Conservation (phyloP, 2,113 vertebrate genomes). For the Paracanthobrama guichenoti region DNA sequence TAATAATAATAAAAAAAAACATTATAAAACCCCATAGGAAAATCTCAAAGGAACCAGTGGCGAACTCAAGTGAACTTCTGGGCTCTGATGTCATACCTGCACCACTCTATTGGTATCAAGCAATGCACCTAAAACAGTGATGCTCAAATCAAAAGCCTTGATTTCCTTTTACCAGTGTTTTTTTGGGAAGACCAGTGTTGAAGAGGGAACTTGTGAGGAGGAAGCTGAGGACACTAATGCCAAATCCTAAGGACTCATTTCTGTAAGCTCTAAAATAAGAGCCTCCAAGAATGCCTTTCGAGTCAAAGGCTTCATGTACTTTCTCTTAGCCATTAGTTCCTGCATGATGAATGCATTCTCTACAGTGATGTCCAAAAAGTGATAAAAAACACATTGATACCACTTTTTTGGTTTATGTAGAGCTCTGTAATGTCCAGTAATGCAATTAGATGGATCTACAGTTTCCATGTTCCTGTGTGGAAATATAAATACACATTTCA, state of each 20-base stretch:
- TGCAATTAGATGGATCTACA: not conserved
- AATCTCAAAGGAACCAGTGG: too few species aligned
- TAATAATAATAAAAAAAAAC: too few species aligned
- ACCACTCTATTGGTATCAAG: too few species aligned
- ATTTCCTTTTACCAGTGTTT: too few species aligned
- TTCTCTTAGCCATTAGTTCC: not conserved
- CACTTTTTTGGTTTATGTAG: constrained; percentile 21
- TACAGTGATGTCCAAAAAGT: constrained; percentile 34
- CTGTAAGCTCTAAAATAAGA: not conserved
- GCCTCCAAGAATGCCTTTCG: not conserved
- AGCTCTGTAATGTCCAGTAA: not conserved
- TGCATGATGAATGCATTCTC: constrained; percentile 34
- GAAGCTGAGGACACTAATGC: not conserved
- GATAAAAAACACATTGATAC: constrained; percentile 31
- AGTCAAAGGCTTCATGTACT: not conserved
- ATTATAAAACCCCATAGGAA: too few species aligned
- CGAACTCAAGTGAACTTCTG: too few species aligned
- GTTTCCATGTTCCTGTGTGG: not conserved
- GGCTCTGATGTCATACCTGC: too few species aligned
- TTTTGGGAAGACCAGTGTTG: too few species aligned
- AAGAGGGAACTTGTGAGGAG: not conserved
- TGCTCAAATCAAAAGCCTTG: too few species aligned
- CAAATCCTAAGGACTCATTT: not conserved
- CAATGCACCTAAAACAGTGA: too few species aligned
- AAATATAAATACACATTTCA: not conserved